A percentile compares a stretch with the other conserved stretches of the same genome.
phyloP scores from a whole-genome alignment of 2,113 vertebrate species.

The Pimephales promelas region DNA sequence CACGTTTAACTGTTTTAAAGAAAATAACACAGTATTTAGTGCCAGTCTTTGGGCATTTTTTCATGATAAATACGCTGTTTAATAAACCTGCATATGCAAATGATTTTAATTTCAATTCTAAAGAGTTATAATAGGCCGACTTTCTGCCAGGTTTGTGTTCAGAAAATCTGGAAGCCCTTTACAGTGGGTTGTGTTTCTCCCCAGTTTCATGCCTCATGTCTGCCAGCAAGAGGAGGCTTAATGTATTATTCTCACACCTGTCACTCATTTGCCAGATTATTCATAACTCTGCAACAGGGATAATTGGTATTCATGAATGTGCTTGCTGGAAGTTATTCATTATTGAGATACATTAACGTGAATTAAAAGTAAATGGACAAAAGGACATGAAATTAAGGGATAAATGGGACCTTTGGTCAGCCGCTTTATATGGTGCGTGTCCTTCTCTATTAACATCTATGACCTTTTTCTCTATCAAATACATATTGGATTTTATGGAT shows the following conservation, averaged over 20 bases:
- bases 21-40: neutral
- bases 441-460: constrained; percentile 5
- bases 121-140: neutral
- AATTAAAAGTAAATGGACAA: constrained; percentile 41
- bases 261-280: constrained; percentile 23
- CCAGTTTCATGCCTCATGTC: constrained; percentile 6
- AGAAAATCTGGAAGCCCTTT: constrained; percentile 12
- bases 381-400: constrained; percentile 32
- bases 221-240: neutral
- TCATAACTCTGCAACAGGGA: neutral
- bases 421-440: neutral
- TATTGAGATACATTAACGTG: constrained; percentile 23
- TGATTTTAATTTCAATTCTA: neutral
- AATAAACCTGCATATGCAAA: neutral
- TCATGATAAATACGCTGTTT: too few species aligned
- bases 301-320: constrained; percentile 37
- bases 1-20: neutral
- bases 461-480: neutral
- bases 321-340: constrained; percentile 11
- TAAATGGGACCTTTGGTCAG: constrained; percentile 11
- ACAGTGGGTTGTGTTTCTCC: neutral
- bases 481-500: constrained; percentile 3
- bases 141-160: neutral
- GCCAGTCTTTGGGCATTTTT: neutral
- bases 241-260: constrained; percentile 24